A percentile compares a stretch with the other conserved stretches of the same genome.
Evolutionary conservation across 2,113 vertebrate species (phyloP).

Genomic region (Podocnemis expansa): DNA sequence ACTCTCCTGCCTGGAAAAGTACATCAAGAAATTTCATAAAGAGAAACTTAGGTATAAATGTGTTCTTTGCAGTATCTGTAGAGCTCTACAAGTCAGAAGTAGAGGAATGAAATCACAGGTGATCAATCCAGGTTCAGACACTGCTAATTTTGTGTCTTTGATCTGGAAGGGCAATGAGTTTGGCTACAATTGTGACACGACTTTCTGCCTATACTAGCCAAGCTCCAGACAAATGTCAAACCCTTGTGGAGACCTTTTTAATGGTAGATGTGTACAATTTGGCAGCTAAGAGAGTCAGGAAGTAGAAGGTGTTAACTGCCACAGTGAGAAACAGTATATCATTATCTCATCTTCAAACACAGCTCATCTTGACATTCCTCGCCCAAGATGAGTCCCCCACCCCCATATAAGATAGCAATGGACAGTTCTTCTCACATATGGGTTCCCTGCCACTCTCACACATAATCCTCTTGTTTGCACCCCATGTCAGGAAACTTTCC

Average conservation of each 20-base stretch:
- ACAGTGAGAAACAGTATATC: background rate
- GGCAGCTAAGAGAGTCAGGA: background rate
- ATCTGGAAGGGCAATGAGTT: constrained; percentile 20
- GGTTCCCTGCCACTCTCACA: background rate
- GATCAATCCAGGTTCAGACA: constrained; percentile 6
- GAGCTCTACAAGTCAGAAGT: background rate
- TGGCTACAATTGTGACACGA: background rate
- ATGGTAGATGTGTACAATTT: background rate
- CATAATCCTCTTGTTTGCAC: background rate
- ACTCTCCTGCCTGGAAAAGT: background rate
- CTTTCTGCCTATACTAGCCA: background rate
- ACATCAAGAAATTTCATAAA: background rate
- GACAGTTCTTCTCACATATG: background rate
- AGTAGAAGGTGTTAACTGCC: background rate
- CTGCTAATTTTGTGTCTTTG: background rate
- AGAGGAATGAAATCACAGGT: background rate
- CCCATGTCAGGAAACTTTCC: background rate
- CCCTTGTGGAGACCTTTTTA: background rate
- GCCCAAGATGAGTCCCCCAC: background rate
- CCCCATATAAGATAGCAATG: background rate
- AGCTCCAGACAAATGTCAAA: background rate
- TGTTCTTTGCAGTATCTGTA: background rate
- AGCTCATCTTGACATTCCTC: accelerated
- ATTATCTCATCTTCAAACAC: background rate
- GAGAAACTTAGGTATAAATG: background rate